A percentile compares a stretch with the other conserved stretches of the same genome.
phyloP scores from a whole-genome alignment of 2,113 vertebrate genomes.

The Dicrurus megarhynchus region DNA sequence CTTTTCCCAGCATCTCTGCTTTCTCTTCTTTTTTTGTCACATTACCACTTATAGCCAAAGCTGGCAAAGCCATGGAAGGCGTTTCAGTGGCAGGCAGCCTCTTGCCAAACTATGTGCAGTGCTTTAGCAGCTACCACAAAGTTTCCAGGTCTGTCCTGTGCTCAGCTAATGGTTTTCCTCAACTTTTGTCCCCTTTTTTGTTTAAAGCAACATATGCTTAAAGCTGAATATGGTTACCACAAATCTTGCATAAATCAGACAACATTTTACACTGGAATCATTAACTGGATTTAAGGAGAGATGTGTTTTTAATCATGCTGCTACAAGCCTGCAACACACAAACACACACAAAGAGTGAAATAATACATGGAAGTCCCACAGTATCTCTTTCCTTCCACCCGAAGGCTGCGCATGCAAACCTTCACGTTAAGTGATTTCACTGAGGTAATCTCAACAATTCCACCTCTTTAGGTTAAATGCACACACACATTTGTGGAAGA shows the following conservation, averaged over 20 bases:
- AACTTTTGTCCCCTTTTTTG: not conserved
- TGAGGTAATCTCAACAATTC: not conserved
- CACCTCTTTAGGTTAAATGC: not conserved
- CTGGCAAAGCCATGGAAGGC: not conserved
- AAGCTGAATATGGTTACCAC: not conserved
- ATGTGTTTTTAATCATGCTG: not conserved
- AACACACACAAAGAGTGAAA: not conserved
- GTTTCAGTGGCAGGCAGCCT: not conserved
- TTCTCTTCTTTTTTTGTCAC: not conserved
- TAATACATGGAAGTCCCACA: not conserved
- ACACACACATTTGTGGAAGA: not conserved
- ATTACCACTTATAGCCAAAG: not conserved
- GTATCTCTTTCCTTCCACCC: not conserved
- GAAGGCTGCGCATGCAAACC: not conserved
- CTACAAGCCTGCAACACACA: not conserved
- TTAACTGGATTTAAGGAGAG: not conserved
- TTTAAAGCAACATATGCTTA: not conserved
- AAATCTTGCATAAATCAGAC: not conserved
- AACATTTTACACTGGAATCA: not conserved
- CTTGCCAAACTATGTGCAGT: not conserved
- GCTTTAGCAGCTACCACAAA: not conserved
- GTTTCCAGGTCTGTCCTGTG: not conserved
- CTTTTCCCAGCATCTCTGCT: not conserved
- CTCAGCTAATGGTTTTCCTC: not conserved
- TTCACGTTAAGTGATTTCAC: not conserved